Evolutionary conservation across 2,888 invertebrate genomes (phyloP).

Genomic region (Meteorus cinctellus): DNA sequence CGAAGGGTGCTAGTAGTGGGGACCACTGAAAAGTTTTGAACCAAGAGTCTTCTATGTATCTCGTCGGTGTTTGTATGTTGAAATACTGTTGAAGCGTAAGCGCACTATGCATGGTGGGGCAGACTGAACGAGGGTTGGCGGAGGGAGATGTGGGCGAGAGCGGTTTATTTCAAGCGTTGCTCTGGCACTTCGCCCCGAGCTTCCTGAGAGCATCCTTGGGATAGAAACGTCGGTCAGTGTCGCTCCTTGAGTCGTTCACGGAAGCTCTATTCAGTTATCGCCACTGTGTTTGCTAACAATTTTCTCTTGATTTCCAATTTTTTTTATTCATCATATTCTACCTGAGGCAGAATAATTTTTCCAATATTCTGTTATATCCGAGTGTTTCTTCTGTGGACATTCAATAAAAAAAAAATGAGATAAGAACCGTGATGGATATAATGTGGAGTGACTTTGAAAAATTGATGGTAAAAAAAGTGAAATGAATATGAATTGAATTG

Average conservation of each 20-base stretch:
- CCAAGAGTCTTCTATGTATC: constrained; percentile 22
- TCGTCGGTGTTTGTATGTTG: background rate
- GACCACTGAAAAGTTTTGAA: constrained; percentile 3
- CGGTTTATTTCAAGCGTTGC: constrained; percentile 71
- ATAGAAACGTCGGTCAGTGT: constrained; percentile 54
- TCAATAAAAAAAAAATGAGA: background rate
- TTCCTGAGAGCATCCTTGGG: constrained; percentile 61
- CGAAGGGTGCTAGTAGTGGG: constrained; percentile 26
- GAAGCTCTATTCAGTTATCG: constrained; percentile 40
- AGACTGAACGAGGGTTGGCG: constrained; percentile 64
- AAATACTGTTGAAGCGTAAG: constrained; percentile 13
- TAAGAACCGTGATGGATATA: constrained; percentile 10
- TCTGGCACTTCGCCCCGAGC: constrained; percentile 71
- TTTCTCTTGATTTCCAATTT: background rate
- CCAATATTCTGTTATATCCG: background rate
- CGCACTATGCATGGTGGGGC: constrained; percentile 53
- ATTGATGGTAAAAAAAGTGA: background rate
- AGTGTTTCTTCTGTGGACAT: constrained; percentile 8
- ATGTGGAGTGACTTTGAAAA: constrained; percentile 7
- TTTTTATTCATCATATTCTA: background rate
- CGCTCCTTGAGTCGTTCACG: constrained; percentile 51
- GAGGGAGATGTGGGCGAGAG: constrained; percentile 67
- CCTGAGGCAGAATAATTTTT: background rate
- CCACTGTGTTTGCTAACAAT: constrained; percentile 10
- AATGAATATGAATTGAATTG: background rate